These are phyloP conservation scores for Motacilla tschutschensis DNA, from an alignment of 2,113 vertebrate genomes.

Conservation along the genomic window DNA sequence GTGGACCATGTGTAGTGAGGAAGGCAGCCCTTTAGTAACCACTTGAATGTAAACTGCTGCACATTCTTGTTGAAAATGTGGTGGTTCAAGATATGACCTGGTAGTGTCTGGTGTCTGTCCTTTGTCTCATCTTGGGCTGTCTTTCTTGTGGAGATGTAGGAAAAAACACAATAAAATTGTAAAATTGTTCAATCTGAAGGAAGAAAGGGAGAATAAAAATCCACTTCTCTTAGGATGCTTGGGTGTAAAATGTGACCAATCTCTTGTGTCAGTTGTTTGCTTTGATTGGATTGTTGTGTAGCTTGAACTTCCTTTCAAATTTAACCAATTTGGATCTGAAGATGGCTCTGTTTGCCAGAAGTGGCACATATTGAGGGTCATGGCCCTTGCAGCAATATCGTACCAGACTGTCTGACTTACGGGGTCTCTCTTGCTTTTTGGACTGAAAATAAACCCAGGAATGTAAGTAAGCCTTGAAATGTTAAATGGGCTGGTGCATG, in stretches of 20 bases:
- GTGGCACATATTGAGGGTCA: too few species aligned
- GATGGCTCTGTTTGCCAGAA: neutral
- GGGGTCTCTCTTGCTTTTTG: neutral
- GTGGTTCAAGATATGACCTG: rapidly evolving
- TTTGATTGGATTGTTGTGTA: neutral
- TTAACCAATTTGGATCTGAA: neutral
- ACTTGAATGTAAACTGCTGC: too few species aligned
- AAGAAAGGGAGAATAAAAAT: neutral
- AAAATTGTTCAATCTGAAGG: neutral
- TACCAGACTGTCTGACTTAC: neutral
- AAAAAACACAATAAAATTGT: neutral
- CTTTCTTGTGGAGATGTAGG: neutral
- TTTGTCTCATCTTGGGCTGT: neutral
- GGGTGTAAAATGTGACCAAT: neutral
- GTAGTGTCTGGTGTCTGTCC: neutral
- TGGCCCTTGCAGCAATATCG: neutral
- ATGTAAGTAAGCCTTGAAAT: neutral
- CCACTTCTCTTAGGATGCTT: neutral
- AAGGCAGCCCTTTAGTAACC: neutral
- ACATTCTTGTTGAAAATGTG: neutral
- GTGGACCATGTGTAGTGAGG: neutral
- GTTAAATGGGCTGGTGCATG: neutral
- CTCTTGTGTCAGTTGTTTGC: neutral
- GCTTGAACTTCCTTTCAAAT: neutral
- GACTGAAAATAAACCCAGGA: neutral